Conservation (phyloP, 2,888 invertebrate species). For the Eilema griseolum region DNA sequence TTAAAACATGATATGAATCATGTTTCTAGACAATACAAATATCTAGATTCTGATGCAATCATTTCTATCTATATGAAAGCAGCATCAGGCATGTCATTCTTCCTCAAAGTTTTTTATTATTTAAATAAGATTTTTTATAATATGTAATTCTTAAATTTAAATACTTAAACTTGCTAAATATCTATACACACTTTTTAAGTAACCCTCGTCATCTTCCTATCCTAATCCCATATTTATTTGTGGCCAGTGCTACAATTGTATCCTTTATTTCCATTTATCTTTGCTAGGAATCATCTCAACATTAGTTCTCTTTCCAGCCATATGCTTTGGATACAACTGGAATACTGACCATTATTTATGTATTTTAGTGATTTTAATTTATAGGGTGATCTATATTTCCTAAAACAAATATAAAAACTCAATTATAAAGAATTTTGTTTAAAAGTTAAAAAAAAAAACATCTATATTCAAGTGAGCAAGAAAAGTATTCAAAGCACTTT, state of each 20-base stretch:
- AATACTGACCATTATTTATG: no score
- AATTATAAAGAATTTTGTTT: no score
- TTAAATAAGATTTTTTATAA: not conserved
- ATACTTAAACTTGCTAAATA: not conserved
- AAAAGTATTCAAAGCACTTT: not conserved
- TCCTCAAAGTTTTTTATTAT: no score
- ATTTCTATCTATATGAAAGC: not conserved
- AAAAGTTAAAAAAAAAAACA: not conserved
- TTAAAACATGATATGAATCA: not conserved
- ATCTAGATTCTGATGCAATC: not conserved
- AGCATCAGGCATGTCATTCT: not conserved
- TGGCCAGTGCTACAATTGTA: not conserved
- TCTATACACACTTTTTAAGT: not conserved
- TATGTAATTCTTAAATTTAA: not conserved
- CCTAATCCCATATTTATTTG: not conserved
- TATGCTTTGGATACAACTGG: no score
- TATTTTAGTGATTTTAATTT: no score
- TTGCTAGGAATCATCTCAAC: no score
- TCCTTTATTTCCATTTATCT: no score
- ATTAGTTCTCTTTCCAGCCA: no score
- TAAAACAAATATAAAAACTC: no score
- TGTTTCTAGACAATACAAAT: not conserved
- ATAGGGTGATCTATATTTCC: no score
- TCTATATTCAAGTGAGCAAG: not conserved
- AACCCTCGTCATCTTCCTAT: not conserved